Evolutionary conservation across 2,797 vertebrate genomes (phyloP).

Genomic region (Loriculus beryllinus): DNA sequence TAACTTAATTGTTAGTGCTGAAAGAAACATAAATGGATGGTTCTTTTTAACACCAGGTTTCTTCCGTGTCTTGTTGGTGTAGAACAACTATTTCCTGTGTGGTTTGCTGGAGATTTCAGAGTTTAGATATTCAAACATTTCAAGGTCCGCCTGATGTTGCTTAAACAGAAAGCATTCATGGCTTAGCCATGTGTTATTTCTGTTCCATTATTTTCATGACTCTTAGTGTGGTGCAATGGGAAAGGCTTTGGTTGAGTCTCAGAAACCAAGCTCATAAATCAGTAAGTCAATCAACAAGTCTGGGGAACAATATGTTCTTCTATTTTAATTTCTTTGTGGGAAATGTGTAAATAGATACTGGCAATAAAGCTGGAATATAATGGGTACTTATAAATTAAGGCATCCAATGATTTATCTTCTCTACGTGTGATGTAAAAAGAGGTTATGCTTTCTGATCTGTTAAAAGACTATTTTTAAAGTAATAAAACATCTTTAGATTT

Average conservation of each 20-base stretch:
- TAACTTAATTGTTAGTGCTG: neutral
- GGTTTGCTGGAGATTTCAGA: constrained; percentile 21
- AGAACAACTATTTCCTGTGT: constrained; percentile 22
- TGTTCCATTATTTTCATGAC: constrained; percentile 57
- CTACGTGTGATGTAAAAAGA: constrained; percentile 12
- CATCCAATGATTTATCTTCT: constrained; percentile 43
- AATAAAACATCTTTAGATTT: neutral
- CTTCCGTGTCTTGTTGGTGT: neutral
- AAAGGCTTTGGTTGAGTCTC: constrained; percentile 52
- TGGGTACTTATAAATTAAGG: constrained; percentile 59
- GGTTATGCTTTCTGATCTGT: constrained; percentile 15
- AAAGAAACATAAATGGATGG: neutral
- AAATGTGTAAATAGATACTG: constrained; percentile 56
- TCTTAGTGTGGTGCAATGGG: constrained; percentile 46
- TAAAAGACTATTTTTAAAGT: constrained; percentile 35
- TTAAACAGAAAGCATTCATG: constrained; percentile 33
- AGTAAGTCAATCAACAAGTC: constrained; percentile 61
- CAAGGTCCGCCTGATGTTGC: constrained; percentile 40
- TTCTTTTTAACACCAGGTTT: neutral
- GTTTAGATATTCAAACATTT: constrained; percentile 6
- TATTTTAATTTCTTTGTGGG: constrained; percentile 71
- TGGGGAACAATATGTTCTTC: constrained; percentile 66
- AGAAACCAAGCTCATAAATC: constrained; percentile 66
- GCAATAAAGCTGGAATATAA: constrained; percentile 57
- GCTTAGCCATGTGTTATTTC: constrained; percentile 38